phyloP scores from a whole-genome alignment of 1,140 invertebrate species.

The Chrysoperla carnea region DNA sequence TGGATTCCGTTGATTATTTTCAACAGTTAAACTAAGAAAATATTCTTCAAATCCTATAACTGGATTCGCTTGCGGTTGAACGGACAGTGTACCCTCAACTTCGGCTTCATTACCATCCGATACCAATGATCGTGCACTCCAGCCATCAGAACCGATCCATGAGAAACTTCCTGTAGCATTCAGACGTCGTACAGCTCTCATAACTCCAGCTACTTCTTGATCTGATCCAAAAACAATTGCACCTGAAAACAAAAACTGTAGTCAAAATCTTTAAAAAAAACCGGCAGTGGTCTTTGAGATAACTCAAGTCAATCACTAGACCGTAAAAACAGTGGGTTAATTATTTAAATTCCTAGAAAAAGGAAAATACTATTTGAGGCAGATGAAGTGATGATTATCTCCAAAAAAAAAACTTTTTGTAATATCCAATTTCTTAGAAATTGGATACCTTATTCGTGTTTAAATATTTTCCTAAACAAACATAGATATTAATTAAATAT shows the following conservation, averaged over 20 bases:
- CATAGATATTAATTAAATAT: too few relatives aligned
- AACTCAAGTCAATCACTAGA: background rate
- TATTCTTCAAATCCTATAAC: conserved; percentile 77
- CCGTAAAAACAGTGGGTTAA: background rate
- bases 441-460: too few relatives aligned
- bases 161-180: conserved; percentile 83
- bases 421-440: too few relatives aligned
- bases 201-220: conserved; percentile 87
- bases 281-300: background rate
- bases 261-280: background rate
- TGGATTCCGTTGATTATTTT: conserved; percentile 76
- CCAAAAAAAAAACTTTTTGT: too few relatives aligned
- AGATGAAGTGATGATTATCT: too few relatives aligned
- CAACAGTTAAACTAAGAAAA: conserved; percentile 67
- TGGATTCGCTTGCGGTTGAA: conserved; percentile 77
- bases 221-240: conserved; percentile 92
- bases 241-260: conserved; percentile 39
- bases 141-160: conserved; percentile 91
- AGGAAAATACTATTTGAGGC: too few relatives aligned
- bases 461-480: too few relatives aligned
- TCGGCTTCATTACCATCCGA: conserved; percentile 76
- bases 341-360: too few relatives aligned
- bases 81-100: conserved; percentile 79
- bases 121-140: conserved; percentile 73
- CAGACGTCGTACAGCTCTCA: conserved; percentile 69